Evolutionary conservation across 2,113 vertebrate species (phyloP), one percentile per base, ranked within the genome.

Genomic region (Lycocorax pyrrhopterus): DNA sequence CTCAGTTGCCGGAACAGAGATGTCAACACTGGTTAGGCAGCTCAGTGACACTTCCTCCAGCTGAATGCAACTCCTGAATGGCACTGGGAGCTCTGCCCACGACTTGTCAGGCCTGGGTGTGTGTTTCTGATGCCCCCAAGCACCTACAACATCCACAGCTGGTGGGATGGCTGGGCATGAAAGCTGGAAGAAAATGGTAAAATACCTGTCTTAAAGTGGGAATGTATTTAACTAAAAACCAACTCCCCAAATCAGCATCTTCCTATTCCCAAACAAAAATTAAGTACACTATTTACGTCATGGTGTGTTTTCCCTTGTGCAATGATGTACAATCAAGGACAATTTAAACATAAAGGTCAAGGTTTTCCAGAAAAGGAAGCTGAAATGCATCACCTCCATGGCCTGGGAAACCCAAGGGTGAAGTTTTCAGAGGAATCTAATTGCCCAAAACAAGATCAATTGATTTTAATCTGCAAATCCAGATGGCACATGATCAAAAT

Each of bases 141-240:
- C 25, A 85, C 39, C 35, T 37, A 56, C 4, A 83, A 35, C 10
- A 83, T 20, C 32, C 59, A 82, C 22, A 37, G 37, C 27, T 37
- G 46, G 26, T 0, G 0, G 26, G 18, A 59, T 5, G 25, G 18
- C 43, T 75, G 27, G 27, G 27, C 10, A 46, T 2, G 12, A 86
- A 84, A 85, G 53, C n/a, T 16, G 13, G 25, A 85, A 84, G 46
- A 49, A 90, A 75, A 83, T 0, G 25, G n/a, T 23, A 39, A 59
- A 71, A 75, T 43, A 69, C 4, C 52, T 35, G 29, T 26, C 44
- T 49, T 33, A 44, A 49, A 47, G 16, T 7, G 27, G 32, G 51
- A 91, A 23, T 7, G 7, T 21, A 79, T 43, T 59, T 79, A 71
- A 66, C 17, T 32, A 46, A 75, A 89, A 89, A 44, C 4, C 29